Percentiles rank a stretch among this genome's conserved stretches.
These are phyloP conservation scores for Hippocampus zosterae DNA, from an alignment of 2,113 vertebrate species.

Conservation along the genomic window DNA sequence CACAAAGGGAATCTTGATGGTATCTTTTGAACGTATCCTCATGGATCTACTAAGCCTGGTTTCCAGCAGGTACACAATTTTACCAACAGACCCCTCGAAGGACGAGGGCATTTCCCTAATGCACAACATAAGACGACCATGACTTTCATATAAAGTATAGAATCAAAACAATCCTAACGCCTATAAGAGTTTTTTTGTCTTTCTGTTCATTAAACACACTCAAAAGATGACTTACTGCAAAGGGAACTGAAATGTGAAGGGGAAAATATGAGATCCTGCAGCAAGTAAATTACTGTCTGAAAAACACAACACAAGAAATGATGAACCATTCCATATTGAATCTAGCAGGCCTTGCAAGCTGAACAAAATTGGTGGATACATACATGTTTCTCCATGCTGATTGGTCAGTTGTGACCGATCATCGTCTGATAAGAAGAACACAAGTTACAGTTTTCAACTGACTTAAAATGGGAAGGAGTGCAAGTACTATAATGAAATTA, in stretches of 20 bases:
- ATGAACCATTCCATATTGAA: neutral
- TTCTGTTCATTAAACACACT: neutral
- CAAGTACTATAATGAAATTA: no score
- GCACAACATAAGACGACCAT: neutral
- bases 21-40: slow-evolving; percentile 49
- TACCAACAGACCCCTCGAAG: slow-evolving; percentile 49
- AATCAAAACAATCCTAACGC: neutral
- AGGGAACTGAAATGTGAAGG: slow-evolving; percentile 70
- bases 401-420: slow-evolving; percentile 14
- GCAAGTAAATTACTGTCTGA: slow-evolving; percentile 51
- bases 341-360: neutral
- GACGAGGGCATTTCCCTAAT: slow-evolving; percentile 61
- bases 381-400: slow-evolving; percentile 39
- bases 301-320: slow-evolving; percentile 8
- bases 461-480: neutral
- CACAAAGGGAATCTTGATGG: slow-evolving; percentile 53
- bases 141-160: neutral
- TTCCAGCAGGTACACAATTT: slow-evolving; percentile 60
- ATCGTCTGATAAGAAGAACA: slow-evolving; percentile 1
- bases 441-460: neutral
- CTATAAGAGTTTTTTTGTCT: neutral
- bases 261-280: slow-evolving; percentile 63
- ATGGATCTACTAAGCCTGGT: slow-evolving; percentile 61
- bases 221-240: slow-evolving; percentile 45
- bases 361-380: slow-evolving; percentile 21